A percentile compares a stretch with the other conserved stretches of the same genome.
Evolutionary conservation across 1,140 invertebrate genomes (phyloP).

Genomic region (Saxidomus purpurata): DNA sequence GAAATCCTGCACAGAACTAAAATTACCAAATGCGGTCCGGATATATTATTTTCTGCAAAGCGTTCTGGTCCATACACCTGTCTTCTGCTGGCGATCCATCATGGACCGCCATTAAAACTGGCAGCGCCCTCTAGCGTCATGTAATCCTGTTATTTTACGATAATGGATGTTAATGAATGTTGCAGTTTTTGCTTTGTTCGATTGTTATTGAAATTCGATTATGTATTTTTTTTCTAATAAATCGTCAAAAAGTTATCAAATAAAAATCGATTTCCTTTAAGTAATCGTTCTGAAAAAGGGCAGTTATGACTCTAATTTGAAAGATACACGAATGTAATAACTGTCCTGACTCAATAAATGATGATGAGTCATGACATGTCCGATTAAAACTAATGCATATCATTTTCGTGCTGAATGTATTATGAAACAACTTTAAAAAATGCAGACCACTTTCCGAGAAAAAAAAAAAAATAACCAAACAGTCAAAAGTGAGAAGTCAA

Average conservation of each 20-base stretch:
- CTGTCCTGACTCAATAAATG: background rate
- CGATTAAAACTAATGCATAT: background rate
- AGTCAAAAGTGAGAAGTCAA: too few relatives aligned
- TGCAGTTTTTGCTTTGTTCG: constrained; percentile 28
- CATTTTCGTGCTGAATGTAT: background rate
- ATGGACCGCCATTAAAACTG: background rate
- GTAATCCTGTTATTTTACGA: constrained; percentile 21
- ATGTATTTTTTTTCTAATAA: constrained; percentile 37
- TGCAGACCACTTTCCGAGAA: too few relatives aligned
- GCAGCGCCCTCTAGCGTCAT: constrained; percentile 21
- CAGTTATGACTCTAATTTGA: background rate
- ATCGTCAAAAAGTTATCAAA: constrained; percentile 6
- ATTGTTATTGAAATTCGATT: constrained; percentile 33
- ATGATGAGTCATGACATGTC: background rate
- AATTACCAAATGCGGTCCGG: too few relatives aligned
- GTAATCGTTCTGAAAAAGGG: background rate
- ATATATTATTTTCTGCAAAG: too few relatives aligned
- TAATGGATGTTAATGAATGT: constrained; percentile 28
- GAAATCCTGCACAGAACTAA: too few relatives aligned
- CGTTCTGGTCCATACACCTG: background rate
- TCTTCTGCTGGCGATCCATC: background rate
- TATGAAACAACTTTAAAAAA: too few relatives aligned
- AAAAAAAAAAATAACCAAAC: too few relatives aligned
- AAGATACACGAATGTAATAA: background rate
- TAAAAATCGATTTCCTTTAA: constrained; percentile 18